phyloP scores from a whole-genome alignment of 2,113 vertebrate genomes.

The Arothron firmamentum region DNA sequence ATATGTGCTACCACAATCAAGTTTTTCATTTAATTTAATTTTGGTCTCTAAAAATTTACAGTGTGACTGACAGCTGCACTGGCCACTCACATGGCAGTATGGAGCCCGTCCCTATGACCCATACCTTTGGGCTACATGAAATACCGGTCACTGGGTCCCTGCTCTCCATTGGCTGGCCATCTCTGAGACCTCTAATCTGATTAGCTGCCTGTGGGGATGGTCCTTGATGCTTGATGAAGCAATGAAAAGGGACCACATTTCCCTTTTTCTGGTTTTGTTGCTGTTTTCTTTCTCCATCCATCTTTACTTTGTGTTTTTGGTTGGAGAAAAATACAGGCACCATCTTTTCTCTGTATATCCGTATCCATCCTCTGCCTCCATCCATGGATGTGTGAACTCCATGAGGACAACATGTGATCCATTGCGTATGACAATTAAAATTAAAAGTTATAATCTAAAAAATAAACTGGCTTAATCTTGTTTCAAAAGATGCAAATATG shows the following conservation, averaged over 20 bases:
- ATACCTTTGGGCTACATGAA: slow-evolving; percentile 63
- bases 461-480: too few relatives aligned
- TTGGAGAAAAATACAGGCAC: background rate
- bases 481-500: too few relatives aligned
- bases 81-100: slow-evolving; percentile 17
- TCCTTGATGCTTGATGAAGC: slow-evolving; percentile 61
- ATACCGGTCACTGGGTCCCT: slow-evolving; percentile 71
- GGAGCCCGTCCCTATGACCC: slow-evolving; percentile 44
- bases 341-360: background rate
- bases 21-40: too few relatives aligned
- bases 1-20: slow-evolving; percentile 27
- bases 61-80: slow-evolving; percentile 19
- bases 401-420: too few relatives aligned
- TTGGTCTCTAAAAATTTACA: background rate
- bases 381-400: too few relatives aligned
- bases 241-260: slow-evolving; percentile 43
- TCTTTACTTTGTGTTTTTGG: slow-evolving; percentile 36
- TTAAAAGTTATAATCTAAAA: too few relatives aligned
- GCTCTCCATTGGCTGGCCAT: slow-evolving; percentile 57
- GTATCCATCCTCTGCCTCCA: background rate
- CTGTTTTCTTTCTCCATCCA: slow-evolving; percentile 35
- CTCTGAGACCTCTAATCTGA: slow-evolving; percentile 43
- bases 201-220: slow-evolving; percentile 65
- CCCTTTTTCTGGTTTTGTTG: slow-evolving; percentile 7
- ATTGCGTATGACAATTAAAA: too few relatives aligned